Conservation (phyloP, 2,888 invertebrate genomes). For the Eupeodes luniger region DNA sequence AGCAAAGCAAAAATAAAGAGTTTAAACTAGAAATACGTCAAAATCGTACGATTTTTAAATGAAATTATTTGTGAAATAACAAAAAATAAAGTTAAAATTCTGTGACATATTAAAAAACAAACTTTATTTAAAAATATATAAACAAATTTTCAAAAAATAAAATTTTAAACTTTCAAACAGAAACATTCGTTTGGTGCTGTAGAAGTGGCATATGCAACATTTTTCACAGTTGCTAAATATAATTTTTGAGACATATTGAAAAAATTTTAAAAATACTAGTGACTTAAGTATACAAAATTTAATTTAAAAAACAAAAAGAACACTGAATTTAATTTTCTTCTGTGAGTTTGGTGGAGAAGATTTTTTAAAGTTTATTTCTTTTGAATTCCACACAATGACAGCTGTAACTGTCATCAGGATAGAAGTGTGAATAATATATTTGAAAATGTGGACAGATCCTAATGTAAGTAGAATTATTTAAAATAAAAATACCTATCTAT, state of each 20-base stretch:
- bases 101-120: slow-evolving; percentile 35
- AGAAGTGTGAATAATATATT: slow-evolving; percentile 72
- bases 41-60: slow-evolving; percentile 57
- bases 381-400: slow-evolving; percentile 69
- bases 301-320: slow-evolving; percentile 8
- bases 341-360: slow-evolving; percentile 12
- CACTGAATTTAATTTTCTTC: slow-evolving; percentile 1
- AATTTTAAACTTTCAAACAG: not conserved
- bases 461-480: slow-evolving; percentile 63
- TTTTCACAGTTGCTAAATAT: slow-evolving; percentile 65
- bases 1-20: slow-evolving; percentile 1
- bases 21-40: slow-evolving; percentile 6
- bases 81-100: slow-evolving; percentile 40
- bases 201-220: slow-evolving; percentile 59
- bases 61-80: slow-evolving; percentile 56
- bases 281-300: slow-evolving; percentile 15
- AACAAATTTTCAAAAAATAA: slow-evolving; percentile 1
- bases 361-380: slow-evolving; percentile 36
- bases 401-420: slow-evolving; percentile 75
- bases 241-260: slow-evolving; percentile 29
- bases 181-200: slow-evolving; percentile 30
- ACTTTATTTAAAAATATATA: slow-evolving; percentile 30
- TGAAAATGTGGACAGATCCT: slow-evolving; percentile 76
- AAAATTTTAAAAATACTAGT: slow-evolving; percentile 23
- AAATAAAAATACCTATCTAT: not conserved